These are phyloP conservation scores for Sternarchorhynchus goeldii DNA, from an alignment of 2,797 vertebrate genomes.

Conservation along the genomic window DNA sequence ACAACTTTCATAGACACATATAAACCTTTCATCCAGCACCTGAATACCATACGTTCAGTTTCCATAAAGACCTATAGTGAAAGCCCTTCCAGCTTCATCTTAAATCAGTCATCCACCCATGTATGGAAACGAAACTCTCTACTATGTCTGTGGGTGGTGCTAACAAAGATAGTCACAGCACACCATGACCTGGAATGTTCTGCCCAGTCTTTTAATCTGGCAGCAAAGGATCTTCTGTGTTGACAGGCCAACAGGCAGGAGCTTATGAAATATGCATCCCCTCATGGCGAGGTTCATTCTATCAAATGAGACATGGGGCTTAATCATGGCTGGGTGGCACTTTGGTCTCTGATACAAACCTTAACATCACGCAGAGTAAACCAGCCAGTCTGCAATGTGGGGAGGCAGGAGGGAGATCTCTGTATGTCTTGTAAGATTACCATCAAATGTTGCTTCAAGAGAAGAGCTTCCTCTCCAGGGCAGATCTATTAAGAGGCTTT, in stretches of 20 bases:
- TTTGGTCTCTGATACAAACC: slow-evolving; percentile 38
- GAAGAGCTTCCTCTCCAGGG: slow-evolving; percentile 47
- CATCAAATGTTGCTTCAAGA: slow-evolving; percentile 62
- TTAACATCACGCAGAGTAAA: slow-evolving; percentile 50
- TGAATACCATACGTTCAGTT: neutral
- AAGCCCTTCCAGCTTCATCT: neutral
- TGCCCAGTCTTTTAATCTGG: neutral
- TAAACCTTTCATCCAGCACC: neutral
- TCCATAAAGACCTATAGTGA: neutral
- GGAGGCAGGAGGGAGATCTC: slow-evolving; percentile 52
- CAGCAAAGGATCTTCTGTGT: neutral
- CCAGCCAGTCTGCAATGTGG: slow-evolving; percentile 54
- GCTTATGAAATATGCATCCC: slow-evolving; percentile 31
- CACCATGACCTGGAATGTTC: neutral
- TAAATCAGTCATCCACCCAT: neutral
- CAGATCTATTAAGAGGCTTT: slow-evolving; percentile 51
- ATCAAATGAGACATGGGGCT: slow-evolving; percentile 17
- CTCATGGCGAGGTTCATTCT: slow-evolving; percentile 6
- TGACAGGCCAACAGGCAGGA: neutral
- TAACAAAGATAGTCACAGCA: neutral
- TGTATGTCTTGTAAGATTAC: slow-evolving; percentile 61
- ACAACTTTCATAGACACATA: slow-evolving; percentile 57
- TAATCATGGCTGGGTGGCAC: slow-evolving; percentile 42
- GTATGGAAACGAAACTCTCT: neutral
- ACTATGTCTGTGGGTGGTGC: neutral